A percentile compares a stretch with the other conserved stretches of the same genome.
phyloP scores from a whole-genome alignment of 2,888 invertebrate species.

The Ethmia dodecea region DNA sequence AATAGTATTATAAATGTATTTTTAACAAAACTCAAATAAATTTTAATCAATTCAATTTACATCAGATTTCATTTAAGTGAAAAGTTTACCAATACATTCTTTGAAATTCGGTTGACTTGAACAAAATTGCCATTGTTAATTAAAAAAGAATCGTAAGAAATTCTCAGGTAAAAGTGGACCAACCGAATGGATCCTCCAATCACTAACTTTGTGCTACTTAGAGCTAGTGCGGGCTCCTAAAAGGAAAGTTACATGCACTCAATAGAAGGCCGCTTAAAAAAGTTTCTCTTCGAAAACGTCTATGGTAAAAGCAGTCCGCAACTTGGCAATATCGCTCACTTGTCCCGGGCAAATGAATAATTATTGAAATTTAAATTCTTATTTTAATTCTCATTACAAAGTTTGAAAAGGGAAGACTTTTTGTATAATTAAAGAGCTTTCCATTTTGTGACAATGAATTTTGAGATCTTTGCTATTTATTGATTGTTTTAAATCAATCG shows the following conservation, averaged over 20 bases:
- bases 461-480: too few relatives aligned
- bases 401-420: constrained; percentile 46
- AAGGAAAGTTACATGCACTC: constrained; percentile 59
- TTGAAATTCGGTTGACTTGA: too few relatives aligned
- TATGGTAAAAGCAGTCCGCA: constrained; percentile 39
- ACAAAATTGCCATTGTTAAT: too few relatives aligned
- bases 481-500: too few relatives aligned
- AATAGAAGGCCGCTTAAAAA: constrained; percentile 50
- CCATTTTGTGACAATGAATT: too few relatives aligned
- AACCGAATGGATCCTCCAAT: constrained; percentile 34
- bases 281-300: constrained; percentile 37
- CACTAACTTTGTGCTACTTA: constrained; percentile 43
- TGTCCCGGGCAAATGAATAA: constrained; percentile 49
- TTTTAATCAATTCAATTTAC: too few relatives aligned
- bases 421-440: constrained; percentile 48
- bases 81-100: too few relatives aligned
- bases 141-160: too few relatives aligned
- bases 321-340: constrained; percentile 55
- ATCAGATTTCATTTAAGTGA: too few relatives aligned
- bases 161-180: constrained; percentile 5
- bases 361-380: constrained; percentile 52
- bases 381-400: constrained; percentile 46
- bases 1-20: too few relatives aligned
- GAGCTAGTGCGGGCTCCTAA: constrained; percentile 34
- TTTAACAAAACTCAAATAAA: too few relatives aligned